phyloP scores from a whole-genome alignment of 2,888 invertebrate species.

The Ethmia dodecea region DNA sequence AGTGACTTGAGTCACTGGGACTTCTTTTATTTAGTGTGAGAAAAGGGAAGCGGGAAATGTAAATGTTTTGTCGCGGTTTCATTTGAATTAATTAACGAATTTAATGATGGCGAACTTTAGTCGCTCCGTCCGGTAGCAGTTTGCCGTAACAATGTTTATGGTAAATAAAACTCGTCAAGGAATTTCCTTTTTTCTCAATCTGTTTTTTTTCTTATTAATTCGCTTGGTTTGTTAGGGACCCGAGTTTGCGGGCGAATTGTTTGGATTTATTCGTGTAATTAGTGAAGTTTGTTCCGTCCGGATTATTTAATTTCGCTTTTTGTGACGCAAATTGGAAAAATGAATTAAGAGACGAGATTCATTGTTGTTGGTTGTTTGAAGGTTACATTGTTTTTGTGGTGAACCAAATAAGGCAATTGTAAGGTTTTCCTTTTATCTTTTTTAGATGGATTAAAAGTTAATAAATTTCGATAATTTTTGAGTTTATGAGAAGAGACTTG shows the following conservation, averaged over 20 bases:
- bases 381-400: conserved; percentile 20
- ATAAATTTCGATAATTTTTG: too few relatives aligned
- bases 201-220: conserved; percentile 68
- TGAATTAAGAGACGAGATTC: conserved; percentile 50
- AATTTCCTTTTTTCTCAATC: conserved; percentile 67
- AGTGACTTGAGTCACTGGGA: conserved; percentile 50
- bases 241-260: conserved; percentile 55
- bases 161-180: conserved; percentile 76
- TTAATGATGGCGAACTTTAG: conserved; percentile 73
- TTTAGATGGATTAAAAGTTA: too few relatives aligned
- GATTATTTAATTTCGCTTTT: conserved; percentile 66
- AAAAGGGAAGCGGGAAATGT: conserved; percentile 57
- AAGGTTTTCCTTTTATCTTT: too few relatives aligned
- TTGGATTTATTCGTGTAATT: conserved; percentile 76
- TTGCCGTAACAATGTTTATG: conserved; percentile 71
- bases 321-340: conserved; percentile 56
- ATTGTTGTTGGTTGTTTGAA: conserved; percentile 36
- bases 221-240: conserved; percentile 53
- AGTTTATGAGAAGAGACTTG: too few relatives aligned
- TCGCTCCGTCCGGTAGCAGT: conserved; percentile 47
- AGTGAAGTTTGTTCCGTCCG: conserved; percentile 71
- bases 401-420: too few relatives aligned
- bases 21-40: conserved; percentile 52
- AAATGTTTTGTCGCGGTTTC: conserved; percentile 73
- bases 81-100: conserved; percentile 76